Evolutionary conservation across 2,888 invertebrate genomes (phyloP).

Genomic region (Escarpia spicata): DNA sequence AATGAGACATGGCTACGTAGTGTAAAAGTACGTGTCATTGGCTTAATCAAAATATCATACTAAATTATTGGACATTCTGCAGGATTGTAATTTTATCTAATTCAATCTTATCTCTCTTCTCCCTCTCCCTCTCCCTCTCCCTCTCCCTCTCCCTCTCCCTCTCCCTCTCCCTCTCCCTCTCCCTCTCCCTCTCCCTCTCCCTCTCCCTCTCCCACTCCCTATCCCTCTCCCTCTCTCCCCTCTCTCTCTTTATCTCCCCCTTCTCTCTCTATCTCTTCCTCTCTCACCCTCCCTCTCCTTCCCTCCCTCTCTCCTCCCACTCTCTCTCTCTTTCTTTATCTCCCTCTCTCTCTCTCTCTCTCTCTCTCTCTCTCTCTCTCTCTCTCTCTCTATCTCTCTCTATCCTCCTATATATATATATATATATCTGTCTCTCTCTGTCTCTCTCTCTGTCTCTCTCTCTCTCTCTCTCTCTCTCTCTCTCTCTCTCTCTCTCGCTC

Average conservation of each 20-base stretch:
- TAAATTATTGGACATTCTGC: no score
- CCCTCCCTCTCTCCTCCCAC: not conserved
- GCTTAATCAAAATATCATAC: no score
- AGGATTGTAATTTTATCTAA: no score
- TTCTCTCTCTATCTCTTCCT: not conserved
- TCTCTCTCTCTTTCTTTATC: not conserved
- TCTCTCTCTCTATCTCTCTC: no score
- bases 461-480: not conserved
- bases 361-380: not conserved
- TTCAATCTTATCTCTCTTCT: no score
- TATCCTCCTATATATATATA: no score
- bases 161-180: not conserved
- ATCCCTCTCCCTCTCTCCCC: not conserved
- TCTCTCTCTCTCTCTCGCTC: not conserved
- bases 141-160: constrained; percentile 4
- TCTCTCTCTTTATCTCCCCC: not conserved
- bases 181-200: not conserved
- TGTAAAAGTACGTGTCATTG: no score
- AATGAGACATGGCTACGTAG: no score
- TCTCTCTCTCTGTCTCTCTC: not conserved
- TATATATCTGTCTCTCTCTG: not conserved
- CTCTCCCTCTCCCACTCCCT: not conserved
- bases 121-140: not conserved
- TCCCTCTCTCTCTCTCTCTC: not conserved
- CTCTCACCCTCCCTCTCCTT: not conserved